These are phyloP conservation scores for Brachyalestes nurse DNA, from an alignment of 2,797 vertebrate species.

Conservation along the genomic window DNA sequence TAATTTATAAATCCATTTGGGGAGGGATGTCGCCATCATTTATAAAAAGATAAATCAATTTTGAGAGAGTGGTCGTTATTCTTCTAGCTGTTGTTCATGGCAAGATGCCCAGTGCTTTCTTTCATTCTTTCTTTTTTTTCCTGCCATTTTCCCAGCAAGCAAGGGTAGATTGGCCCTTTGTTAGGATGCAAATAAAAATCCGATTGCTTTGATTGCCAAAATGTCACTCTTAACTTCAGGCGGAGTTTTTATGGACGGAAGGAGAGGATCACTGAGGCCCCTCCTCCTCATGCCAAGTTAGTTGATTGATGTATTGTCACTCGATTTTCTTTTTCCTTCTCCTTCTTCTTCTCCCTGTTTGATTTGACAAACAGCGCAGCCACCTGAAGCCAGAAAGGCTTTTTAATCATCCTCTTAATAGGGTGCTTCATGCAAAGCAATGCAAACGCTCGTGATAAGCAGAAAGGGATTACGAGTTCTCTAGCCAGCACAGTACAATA, in stretches of 20 bases:
- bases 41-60: conserved; percentile 95
- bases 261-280: conserved; percentile 65
- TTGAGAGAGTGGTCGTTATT: conserved; percentile 84
- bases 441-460: conserved; percentile 75
- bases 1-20: conserved; percentile 96
- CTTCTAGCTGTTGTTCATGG: conserved; percentile 80
- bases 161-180: conserved; percentile 66
- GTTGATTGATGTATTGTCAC: conserved; percentile 80
- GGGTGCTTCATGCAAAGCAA: conserved; percentile 84
- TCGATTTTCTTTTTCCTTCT: conserved; percentile 50
- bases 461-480: conserved; percentile 59
- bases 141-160: conserved; percentile 44
- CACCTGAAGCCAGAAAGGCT: conserved; percentile 78
- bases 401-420: conserved; percentile 86
- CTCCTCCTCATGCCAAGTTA: conserved; percentile 44
- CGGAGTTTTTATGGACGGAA: conserved; percentile 79
- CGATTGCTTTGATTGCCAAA: conserved; percentile 80
- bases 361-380: conserved; percentile 83
- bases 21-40: conserved; percentile 88
- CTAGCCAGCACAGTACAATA: conserved; percentile 49
- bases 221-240: conserved; percentile 80
- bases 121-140: conserved; percentile 51
- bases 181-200: conserved; percentile 80
- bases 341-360: conserved; percentile 67
- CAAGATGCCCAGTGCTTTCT: conserved; percentile 73